A percentile compares a stretch with the other conserved stretches of the same genome.
Evolutionary conservation across 2,797 vertebrate genomes (phyloP).

Genomic region (Thalassophryne amazonica): DNA sequence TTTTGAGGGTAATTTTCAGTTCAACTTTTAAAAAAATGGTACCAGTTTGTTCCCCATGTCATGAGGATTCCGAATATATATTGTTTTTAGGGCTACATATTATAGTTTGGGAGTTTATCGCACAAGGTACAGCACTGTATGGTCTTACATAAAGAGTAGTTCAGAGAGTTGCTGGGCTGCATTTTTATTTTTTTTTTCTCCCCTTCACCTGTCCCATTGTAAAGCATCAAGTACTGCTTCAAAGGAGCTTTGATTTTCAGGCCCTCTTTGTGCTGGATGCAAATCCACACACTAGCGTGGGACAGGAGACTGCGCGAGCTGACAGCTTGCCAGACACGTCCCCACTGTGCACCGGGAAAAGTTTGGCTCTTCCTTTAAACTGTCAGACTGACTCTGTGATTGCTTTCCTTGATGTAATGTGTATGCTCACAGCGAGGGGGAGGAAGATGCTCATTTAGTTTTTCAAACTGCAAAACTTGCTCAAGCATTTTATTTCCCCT

Average conservation of each 20-base stretch:
- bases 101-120: no score
- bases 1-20: no score
- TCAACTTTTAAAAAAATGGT: no score
- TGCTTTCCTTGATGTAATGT: constrained; percentile 23
- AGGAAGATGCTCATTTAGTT: constrained; percentile 12
- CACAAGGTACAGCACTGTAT: no score
- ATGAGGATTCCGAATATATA: no score
- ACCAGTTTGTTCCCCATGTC: no score
- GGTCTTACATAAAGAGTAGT: constrained; percentile 61
- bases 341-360: constrained; percentile 14
- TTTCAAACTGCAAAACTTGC: constrained; percentile 12
- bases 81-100: no score
- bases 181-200: no score
- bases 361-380: constrained; percentile 28
- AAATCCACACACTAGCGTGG: constrained; percentile 54
- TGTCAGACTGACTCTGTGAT: constrained; percentile 20
- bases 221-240: constrained; percentile 50
- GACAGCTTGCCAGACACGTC: constrained; percentile 48
- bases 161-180: constrained; percentile 6
- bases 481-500: neutral
- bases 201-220: constrained; percentile 46
- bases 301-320: constrained; percentile 38
- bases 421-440: neutral
- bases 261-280: constrained; percentile 63
- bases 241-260: constrained; percentile 58